phyloP scores from a whole-genome alignment of 2,797 vertebrate species.

The Geotrypetes seraphini region DNA sequence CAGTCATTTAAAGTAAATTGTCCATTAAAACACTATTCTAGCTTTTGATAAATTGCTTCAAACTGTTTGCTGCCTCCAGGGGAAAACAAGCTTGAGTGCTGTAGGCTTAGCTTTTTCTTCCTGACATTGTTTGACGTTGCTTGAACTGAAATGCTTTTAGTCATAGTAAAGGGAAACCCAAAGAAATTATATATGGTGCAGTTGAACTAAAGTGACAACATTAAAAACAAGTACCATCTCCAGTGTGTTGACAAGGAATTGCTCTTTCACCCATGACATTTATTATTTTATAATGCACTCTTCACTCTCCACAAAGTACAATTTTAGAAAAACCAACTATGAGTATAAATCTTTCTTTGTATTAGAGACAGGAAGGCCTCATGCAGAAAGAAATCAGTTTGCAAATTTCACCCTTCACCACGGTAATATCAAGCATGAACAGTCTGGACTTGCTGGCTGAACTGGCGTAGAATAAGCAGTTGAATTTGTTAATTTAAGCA shows the following conservation, averaged over 20 bases:
- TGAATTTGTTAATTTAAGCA: too few relatives aligned
- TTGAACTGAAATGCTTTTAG: constrained; percentile 12
- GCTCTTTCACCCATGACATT: background rate
- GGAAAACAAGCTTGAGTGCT: constrained; percentile 17
- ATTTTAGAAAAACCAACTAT: background rate
- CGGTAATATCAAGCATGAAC: too few relatives aligned
- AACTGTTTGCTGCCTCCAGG: constrained; percentile 28
- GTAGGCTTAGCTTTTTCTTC: constrained; percentile 25
- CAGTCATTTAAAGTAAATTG: constrained; percentile 37
- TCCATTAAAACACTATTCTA: constrained; percentile 30
- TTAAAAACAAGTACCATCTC: background rate
- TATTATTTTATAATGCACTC: constrained; percentile 9
- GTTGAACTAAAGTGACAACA: constrained; percentile 6
- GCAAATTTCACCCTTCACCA: too few relatives aligned
- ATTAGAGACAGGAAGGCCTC: too few relatives aligned
- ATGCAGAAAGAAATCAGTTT: too few relatives aligned
- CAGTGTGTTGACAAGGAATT: constrained; percentile 8
- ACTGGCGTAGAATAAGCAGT: too few relatives aligned
- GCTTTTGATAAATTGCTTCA: constrained; percentile 36
- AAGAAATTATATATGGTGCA: constrained; percentile 9
- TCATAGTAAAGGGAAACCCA: constrained; percentile 3
- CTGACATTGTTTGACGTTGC: constrained; percentile 19
- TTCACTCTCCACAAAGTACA: background rate
- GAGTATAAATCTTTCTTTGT: background rate
- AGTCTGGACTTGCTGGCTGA: too few relatives aligned